Conservation (phyloP, 2,797 vertebrate genomes). For the Nannoperca australis region DNA sequence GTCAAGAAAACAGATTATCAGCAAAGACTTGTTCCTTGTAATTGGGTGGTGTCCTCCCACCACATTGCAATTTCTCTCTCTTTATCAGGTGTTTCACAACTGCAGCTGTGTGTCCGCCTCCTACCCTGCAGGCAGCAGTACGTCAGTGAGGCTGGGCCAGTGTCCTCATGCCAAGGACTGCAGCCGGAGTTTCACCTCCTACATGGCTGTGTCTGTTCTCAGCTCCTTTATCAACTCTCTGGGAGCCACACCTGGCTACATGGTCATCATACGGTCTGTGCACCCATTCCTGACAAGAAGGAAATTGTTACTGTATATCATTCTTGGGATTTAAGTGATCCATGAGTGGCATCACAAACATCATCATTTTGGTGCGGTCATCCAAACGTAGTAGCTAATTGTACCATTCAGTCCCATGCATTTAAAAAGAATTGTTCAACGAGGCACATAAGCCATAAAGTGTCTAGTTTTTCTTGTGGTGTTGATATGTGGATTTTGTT, state of each 20-base stretch:
- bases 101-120: constrained; percentile 89
- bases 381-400: not conserved
- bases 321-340: not conserved
- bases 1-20: not conserved
- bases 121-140: constrained; percentile 83
- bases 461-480: not conserved
- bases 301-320: not conserved
- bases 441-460: too few species aligned
- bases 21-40: not conserved
- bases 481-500: not conserved
- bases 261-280: constrained; percentile 93
- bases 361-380: not conserved
- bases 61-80: constrained; percentile 9
- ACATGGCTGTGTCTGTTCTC: constrained; percentile 88
- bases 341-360: not conserved
- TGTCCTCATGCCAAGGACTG: constrained; percentile 87
- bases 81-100: constrained; percentile 90
- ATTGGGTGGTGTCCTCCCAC: not conserved
- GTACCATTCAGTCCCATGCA: not conserved
- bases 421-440: not conserved
- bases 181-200: constrained; percentile 88
- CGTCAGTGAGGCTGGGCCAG: constrained; percentile 88
- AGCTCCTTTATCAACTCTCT: constrained; percentile 91
- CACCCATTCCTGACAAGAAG: not conserved
- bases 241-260: constrained; percentile 92